Percentiles rank a stretch among this genome's conserved stretches.
Evolutionary conservation across 1,140 invertebrate species (phyloP).

Genomic region (Bilobella aurantiaca): DNA sequence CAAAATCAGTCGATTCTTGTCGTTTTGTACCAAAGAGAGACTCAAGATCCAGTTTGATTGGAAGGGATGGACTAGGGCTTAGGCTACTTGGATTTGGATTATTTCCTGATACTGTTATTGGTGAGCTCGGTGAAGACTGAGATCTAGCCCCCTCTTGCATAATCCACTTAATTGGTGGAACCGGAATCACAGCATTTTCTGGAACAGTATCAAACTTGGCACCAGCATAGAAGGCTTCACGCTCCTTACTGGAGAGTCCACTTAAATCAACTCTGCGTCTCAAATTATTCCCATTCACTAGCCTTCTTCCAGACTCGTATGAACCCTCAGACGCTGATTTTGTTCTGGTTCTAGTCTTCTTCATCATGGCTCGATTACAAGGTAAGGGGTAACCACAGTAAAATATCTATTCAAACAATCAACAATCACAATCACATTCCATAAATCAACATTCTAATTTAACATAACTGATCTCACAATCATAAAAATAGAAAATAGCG

Average conservation of each 20-base stretch:
- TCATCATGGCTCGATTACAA: not conserved
- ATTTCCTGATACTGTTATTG: conserved; percentile 9
- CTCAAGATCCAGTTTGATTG: not conserved
- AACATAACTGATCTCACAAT: not conserved
- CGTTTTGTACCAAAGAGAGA: not conserved
- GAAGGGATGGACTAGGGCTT: no score
- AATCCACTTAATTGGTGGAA: conserved; percentile 28
- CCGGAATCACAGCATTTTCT: conserved; percentile 16
- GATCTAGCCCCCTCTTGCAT: conserved; percentile 18
- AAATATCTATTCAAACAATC: not conserved
- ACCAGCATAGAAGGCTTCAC: conserved; percentile 26
- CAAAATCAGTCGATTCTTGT: not conserved
- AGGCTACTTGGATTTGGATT: not conserved
- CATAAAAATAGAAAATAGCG: no score
- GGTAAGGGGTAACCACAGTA: not conserved
- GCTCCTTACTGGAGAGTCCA: not conserved
- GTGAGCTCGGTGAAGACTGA: conserved; percentile 29
- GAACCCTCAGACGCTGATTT: not conserved
- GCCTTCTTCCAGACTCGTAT: no score
- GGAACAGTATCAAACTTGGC: conserved; percentile 30
- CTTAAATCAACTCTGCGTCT: not conserved
- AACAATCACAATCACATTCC: not conserved
- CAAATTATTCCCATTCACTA: not conserved
- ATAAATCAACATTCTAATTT: not conserved
- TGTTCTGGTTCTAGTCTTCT: not conserved